These are phyloP conservation scores for Catonia carolina DNA, from an alignment of 2,888 invertebrate genomes.

Conservation along the genomic window DNA sequence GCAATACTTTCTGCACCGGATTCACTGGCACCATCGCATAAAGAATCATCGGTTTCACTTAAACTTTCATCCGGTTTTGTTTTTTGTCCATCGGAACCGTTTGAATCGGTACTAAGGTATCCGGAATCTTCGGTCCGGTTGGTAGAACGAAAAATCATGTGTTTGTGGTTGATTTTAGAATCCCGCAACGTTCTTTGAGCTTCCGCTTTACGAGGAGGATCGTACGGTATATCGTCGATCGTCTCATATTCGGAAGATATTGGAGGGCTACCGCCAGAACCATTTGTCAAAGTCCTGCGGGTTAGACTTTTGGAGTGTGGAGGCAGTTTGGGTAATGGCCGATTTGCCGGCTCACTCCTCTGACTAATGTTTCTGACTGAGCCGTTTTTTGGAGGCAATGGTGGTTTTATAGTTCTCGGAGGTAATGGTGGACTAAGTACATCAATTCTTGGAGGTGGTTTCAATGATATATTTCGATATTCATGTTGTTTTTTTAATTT, in stretches of 20 bases:
- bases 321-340: constrained; percentile 43
- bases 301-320: constrained; percentile 18
- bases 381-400: constrained; percentile 37
- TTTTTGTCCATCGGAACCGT: constrained; percentile 39
- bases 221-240: constrained; percentile 23
- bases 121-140: constrained; percentile 67
- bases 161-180: not conserved
- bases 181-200: not conserved
- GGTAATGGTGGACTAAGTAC: constrained; percentile 41
- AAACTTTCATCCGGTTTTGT: constrained; percentile 49
- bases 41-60: constrained; percentile 72
- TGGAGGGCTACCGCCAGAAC: constrained; percentile 47
- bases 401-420: constrained; percentile 39
- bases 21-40: constrained; percentile 74
- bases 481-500: constrained; percentile 46
- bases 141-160: constrained; percentile 34
- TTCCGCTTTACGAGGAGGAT: not conserved
- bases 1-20: constrained; percentile 82
- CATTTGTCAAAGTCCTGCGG: constrained; percentile 43
- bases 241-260: constrained; percentile 50
- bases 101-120: constrained; percentile 76
- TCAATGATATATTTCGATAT: constrained; percentile 34
- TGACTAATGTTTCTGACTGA: constrained; percentile 51
- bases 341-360: constrained; percentile 42
- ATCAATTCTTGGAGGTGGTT: constrained; percentile 18